These are phyloP conservation scores for Ascidia mentula DNA, from an alignment of 23 tunicate genomes.

Conservation along the genomic window DNA sequence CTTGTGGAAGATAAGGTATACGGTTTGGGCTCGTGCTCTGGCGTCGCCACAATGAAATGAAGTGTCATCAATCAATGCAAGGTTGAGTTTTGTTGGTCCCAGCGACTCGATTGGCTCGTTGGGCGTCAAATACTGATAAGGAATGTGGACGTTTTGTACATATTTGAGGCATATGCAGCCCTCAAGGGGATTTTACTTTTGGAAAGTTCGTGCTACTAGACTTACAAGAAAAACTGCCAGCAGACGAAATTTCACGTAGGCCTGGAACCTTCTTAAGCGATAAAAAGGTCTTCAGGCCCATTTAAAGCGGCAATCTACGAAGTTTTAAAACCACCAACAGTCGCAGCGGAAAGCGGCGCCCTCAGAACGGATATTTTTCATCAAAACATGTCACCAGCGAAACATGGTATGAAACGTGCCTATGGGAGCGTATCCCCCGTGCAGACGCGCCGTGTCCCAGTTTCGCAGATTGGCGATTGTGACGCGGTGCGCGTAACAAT, in stretches of 20 bases:
- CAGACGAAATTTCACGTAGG: not conserved
- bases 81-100: not conserved
- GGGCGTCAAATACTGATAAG: not conserved
- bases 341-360: too few relatives aligned
- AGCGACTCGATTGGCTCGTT: not conserved
- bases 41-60: not conserved
- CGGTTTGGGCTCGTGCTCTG: not conserved
- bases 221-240: not conserved
- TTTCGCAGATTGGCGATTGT: conserved; percentile 11
- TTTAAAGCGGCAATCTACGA: too few relatives aligned
- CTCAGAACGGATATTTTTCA: not conserved
- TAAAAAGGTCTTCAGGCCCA: not conserved
- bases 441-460: conserved; percentile 1
- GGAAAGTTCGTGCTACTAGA: not conserved
- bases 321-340: too few relatives aligned
- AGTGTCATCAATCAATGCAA: conserved; percentile 4
- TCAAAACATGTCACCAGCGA: not conserved
- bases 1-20: not conserved
- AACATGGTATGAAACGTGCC: conserved; percentile 2
- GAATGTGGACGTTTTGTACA: too few relatives aligned
- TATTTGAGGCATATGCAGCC: too few relatives aligned
- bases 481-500: not conserved
- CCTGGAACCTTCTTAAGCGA: not conserved
- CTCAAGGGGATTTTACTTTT: not conserved
- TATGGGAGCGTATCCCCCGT: not conserved